These are phyloP conservation scores for Pteronotus mesoamericanus DNA, from an alignment of 2,797 vertebrate genomes.

Conservation along the genomic window DNA sequence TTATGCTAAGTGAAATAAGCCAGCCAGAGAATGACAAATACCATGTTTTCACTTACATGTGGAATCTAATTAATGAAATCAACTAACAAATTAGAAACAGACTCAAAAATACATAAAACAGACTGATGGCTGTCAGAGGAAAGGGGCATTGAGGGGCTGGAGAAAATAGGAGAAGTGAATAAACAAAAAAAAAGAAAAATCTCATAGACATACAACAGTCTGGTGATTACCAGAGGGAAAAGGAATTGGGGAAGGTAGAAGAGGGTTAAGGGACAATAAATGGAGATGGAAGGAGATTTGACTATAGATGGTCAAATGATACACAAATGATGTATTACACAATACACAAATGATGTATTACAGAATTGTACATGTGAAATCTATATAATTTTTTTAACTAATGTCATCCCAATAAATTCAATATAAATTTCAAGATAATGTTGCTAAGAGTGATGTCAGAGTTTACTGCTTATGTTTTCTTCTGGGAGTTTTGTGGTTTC, in stretches of 20 bases:
- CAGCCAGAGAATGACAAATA: not conserved
- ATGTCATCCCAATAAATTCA: not conserved
- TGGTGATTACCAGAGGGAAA: not conserved
- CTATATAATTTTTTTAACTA: not conserved
- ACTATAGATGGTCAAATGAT: not conserved
- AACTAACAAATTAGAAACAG: not conserved
- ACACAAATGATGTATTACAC: not conserved
- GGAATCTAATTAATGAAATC: not conserved
- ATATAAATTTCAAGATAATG: not conserved
- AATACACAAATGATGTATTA: not conserved
- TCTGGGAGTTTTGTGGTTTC: not conserved
- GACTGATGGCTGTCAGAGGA: not conserved
- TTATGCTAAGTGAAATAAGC: not conserved
- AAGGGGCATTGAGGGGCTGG: not conserved
- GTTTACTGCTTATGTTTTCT: not conserved
- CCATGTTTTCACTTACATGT: not conserved
- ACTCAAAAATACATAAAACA: not conserved
- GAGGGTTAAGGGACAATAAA: not conserved
- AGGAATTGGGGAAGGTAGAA: not conserved
- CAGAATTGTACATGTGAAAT: not conserved
- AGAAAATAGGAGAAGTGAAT: not conserved
- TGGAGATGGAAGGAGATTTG: not conserved
- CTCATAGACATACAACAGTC: not conserved
- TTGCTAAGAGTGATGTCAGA: not conserved
- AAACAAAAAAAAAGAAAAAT: not conserved